Base-by-base conservation (phyloP, 2,797 vertebrate species). In the Sparus aurata region DNA sequence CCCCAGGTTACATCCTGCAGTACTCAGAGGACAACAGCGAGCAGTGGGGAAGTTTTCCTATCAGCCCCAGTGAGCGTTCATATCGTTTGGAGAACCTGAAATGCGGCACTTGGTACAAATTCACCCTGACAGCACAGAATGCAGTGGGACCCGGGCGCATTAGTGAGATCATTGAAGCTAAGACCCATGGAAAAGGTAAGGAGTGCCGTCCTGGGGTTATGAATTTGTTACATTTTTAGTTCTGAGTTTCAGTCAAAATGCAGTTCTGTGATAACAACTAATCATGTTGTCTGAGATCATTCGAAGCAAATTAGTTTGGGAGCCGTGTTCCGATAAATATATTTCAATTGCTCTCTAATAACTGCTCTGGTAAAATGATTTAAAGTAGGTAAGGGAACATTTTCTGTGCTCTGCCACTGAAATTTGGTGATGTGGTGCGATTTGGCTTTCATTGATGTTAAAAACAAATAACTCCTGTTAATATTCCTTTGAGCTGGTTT, bases 81-180 rank as follows among this genome's bases (percentile, higher is more conserved):
- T 99, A 99, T 80, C 97, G 98, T 52, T 85, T 99, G 86, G 98
- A 99, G 85, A 99, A 96, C 12, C 85, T 99, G 25, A 99, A 99
- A 60, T 99, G 98, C 17, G 98, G 98, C 46, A 99, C 98, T 0
- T 99, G 98, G 98, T 99, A 99, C 87, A 99, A 99, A 89, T 99
- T 99, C 90, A 99, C 98, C 1, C 91, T 99, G 65, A 99, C 98
- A 0, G 98, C 98, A 50, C 98, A 99, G 91, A 99, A 99, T 1
- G 98, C 97, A 53, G 98, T 99, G 64, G 98, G 98, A 2, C 98
- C 98, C 0, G 98, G 98, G 0, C 97, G 98, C 84, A 99, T 99
- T 93, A 99, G 98, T 58, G 98, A 99, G 90, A 99, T 99, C 89
- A 99, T 99, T 63, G 98, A 99, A 91, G 98, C 98, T 1, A 99